phyloP scores from a whole-genome alignment of 2,797 vertebrate genomes.

The Danio albolineatus region DNA sequence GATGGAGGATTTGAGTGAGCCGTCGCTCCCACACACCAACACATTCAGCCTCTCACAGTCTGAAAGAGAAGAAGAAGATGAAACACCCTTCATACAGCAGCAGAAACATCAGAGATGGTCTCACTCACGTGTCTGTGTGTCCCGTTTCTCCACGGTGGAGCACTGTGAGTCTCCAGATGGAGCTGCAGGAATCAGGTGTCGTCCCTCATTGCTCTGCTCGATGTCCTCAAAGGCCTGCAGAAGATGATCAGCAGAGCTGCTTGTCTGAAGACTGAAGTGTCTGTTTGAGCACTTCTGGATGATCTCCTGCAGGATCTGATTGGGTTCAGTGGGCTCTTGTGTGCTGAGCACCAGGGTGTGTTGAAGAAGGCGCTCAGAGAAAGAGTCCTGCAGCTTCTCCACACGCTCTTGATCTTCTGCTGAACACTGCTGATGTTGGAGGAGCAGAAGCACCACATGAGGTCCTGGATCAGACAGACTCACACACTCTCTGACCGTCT shows the following conservation, averaged over 20 bases:
- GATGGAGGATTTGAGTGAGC: no score
- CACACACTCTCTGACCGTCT: not conserved
- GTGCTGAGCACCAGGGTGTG: not conserved
- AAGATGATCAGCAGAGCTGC: no score
- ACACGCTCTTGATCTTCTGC: not conserved
- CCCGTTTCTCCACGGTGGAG: not conserved
- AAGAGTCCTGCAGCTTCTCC: slow-evolving; percentile 1
- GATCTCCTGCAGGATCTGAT: no score
- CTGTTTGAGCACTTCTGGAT: no score
- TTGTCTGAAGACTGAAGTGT: no score
- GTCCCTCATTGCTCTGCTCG: not conserved
- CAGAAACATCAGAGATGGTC: not conserved
- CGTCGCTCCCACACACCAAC: no score
- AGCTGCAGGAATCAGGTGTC: not conserved
- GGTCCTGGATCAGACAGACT: not conserved
- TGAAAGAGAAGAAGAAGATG: no score
- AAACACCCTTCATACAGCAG: not conserved
- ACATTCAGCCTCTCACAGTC: no score
- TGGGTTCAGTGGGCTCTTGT: not conserved
- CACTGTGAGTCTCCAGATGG: not conserved
- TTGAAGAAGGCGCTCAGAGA: not conserved
- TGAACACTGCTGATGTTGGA: not conserved
- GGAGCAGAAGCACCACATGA: not conserved
- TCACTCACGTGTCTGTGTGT: not conserved
- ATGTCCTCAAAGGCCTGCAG: no score